phyloP scores from a whole-genome alignment of 2,888 invertebrate genomes.

The Meiosimyza platycephala region DNA sequence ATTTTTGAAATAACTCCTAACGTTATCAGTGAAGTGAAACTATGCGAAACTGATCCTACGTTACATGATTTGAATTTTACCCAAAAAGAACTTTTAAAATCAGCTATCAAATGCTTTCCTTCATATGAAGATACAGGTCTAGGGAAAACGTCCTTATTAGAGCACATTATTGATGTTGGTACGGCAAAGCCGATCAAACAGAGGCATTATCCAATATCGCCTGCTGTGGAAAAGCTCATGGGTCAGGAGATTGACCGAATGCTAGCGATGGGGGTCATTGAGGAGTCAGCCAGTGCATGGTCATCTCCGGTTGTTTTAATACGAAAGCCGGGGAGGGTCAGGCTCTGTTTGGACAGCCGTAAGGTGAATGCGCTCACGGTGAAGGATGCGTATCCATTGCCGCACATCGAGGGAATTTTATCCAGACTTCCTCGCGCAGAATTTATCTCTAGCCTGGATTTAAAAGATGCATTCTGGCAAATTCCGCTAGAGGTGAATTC shows the following conservation, averaged over 20 bases:
- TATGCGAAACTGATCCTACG: not conserved
- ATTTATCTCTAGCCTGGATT: constrained; percentile 38
- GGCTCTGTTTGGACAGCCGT: constrained; percentile 53
- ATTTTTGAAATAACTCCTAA: no score
- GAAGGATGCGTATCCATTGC: constrained; percentile 41
- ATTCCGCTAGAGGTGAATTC: not conserved
- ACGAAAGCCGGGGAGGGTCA: constrained; percentile 46
- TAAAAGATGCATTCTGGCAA: constrained; percentile 40
- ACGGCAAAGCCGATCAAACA: constrained; percentile 43
- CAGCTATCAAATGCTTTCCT: constrained; percentile 33
- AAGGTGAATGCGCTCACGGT: constrained; percentile 51
- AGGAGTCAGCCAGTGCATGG: constrained; percentile 54
- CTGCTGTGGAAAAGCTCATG: constrained; percentile 41
- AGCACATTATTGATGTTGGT: constrained; percentile 42
- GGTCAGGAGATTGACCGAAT: constrained; percentile 54
- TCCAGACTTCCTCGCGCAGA: constrained; percentile 33
- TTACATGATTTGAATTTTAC: not conserved
- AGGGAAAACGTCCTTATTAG: constrained; percentile 38
- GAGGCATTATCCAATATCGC: constrained; percentile 43
- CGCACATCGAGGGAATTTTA: constrained; percentile 41
- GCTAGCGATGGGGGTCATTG: constrained; percentile 52
- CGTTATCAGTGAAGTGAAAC: no score
- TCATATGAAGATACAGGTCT: constrained; percentile 38
- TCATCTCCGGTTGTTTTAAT: constrained; percentile 53
- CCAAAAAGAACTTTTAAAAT: constrained; percentile 2